Evolutionary conservation across 2,797 vertebrate genomes (phyloP).

Genomic region (Strix occidentalis): DNA sequence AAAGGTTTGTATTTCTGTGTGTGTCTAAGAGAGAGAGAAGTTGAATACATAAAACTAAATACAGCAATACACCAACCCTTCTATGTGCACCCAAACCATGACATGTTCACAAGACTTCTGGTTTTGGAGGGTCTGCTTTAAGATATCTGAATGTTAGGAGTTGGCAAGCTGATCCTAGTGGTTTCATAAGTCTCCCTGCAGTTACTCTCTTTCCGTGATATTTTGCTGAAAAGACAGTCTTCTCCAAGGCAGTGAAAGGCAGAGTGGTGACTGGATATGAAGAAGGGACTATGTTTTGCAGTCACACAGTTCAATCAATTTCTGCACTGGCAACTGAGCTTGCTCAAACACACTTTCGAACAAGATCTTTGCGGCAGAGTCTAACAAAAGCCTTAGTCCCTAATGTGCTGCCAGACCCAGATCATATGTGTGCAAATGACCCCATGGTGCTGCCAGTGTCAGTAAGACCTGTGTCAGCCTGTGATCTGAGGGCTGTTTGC

Average conservation of each 20-base stretch:
- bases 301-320: background rate
- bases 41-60: background rate
- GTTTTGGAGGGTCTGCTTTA: background rate
- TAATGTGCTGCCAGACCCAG: background rate
- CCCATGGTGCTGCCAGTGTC: background rate
- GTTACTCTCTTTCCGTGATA: background rate
- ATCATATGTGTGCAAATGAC: background rate
- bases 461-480: background rate
- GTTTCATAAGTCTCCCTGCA: background rate
- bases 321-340: background rate
- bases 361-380: background rate
- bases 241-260: background rate
- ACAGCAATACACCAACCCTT: background rate
- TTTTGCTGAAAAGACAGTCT: background rate
- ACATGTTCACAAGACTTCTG: background rate
- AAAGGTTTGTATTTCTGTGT: background rate
- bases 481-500: background rate
- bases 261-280: background rate
- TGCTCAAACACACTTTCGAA: background rate
- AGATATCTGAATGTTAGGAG: background rate
- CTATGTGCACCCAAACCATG: background rate
- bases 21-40: background rate
- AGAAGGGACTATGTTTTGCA: background rate
- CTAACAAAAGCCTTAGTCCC: background rate
- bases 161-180: background rate